Base-by-base conservation (phyloP, 2,888 invertebrate genomes). In the Furcula furcula region DNA sequence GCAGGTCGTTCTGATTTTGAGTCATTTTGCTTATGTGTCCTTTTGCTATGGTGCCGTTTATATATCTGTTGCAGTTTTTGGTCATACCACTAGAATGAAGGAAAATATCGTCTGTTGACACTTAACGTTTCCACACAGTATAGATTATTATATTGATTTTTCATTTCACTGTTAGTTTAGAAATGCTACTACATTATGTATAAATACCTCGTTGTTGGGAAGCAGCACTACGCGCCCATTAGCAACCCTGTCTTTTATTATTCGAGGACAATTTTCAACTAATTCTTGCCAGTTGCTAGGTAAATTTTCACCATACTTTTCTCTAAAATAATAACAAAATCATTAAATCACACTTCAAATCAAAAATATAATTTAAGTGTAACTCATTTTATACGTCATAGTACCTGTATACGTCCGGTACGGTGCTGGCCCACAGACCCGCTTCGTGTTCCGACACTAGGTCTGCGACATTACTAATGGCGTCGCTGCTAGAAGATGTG, bases 281-380 rank as follows among this genome's bases (percentile, higher is more conserved):
- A 93, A 67, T 33, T 91, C 87, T 59, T 92, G 81, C 94, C 95
- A 94, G 66, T 94, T 91, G 7, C 79, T 80, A 0, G 95, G 95
- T 29, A 95, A 76, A 33, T 90, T 90, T 67, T 94, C 94, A 1
- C 89, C 78, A 57, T 91, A 94, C 40, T 90, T 90, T 40, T 91
- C 85, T 36, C 90, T 90, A 57, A 91, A 85, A 80, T 34, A 26
- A 46, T 1, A 36, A 31, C 15, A 0, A 15, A 27, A 3, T 10
- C 25, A 28, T 16, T 20, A 22, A 16, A 16, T 4, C 16, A 16
- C 3, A 16, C n/a, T n/a, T n/a, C n/a, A n/a, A n/a, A n/a, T n/a
- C n/a, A n/a, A n/a, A n/a, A n/a, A n/a, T n/a, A n/a, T n/a, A n/a
- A n/a, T n/a, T n/a, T n/a, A n/a, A n/a, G n/a, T n/a, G n/a, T n/a